Conservation (phyloP, 2,797 vertebrate species). For the Halcyon smyrnensis region DNA sequence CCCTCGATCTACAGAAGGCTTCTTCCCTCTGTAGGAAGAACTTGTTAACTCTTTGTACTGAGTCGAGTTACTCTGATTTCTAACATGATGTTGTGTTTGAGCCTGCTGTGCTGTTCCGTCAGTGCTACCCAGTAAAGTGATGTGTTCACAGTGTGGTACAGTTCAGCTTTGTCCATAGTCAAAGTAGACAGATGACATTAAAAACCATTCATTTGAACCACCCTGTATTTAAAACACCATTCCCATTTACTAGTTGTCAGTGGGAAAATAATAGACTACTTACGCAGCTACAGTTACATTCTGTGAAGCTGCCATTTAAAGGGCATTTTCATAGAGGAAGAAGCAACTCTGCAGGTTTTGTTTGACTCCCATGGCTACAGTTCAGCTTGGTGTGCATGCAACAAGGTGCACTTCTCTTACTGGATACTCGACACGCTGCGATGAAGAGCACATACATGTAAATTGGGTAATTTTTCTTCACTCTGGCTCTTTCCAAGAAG, state of each 20-base stretch:
- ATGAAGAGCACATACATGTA: background rate
- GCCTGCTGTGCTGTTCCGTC: background rate
- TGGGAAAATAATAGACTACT: background rate
- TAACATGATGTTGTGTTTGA: slow-evolving; percentile 2
- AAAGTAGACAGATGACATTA: background rate
- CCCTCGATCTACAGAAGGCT: background rate
- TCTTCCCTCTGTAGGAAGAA: slow-evolving; percentile 59
- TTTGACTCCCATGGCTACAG: background rate
- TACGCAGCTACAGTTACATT: background rate
- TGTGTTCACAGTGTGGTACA: background rate
- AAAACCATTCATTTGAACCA: background rate
- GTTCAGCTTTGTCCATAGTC: background rate
- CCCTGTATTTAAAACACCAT: background rate
- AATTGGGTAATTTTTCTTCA: background rate
- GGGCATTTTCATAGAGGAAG: background rate
- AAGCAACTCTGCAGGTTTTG: background rate
- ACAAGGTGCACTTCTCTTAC: background rate
- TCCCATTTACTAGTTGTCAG: background rate
- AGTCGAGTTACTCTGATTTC: slow-evolving; percentile 43
- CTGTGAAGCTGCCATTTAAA: background rate
- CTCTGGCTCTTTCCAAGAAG: background rate
- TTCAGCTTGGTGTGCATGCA: background rate
- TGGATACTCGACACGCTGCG: background rate
- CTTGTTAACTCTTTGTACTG: background rate
- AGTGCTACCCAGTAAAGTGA: background rate